Evolutionary conservation across 2,888 invertebrate genomes (phyloP).

Genomic region (Artemia sinica): DNA sequence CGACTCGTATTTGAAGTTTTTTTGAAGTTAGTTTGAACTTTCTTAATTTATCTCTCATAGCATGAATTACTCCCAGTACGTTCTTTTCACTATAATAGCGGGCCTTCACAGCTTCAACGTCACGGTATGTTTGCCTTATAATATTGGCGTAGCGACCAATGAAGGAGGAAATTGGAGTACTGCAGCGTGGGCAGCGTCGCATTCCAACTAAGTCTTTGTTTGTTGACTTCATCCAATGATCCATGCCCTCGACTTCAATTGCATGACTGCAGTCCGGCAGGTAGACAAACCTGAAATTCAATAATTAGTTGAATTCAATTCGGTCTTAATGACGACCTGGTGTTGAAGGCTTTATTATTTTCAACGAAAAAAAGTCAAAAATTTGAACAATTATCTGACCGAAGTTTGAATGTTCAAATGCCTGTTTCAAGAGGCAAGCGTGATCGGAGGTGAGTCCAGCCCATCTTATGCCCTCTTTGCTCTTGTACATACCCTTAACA

Average conservation of each 20-base stretch:
- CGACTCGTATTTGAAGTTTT: no score
- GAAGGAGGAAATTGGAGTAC: conserved; percentile 35
- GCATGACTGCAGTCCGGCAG: conserved; percentile 30
- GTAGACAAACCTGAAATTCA: conserved; percentile 27
- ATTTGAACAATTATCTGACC: no score
- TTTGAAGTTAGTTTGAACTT: no score
- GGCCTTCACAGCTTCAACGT: neutral
- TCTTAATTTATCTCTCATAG: no score
- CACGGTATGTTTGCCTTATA: neutral
- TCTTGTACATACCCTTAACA: no score
- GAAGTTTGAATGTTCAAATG: no score
- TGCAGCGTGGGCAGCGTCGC: conserved; percentile 42
- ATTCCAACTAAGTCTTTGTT: conserved; percentile 28
- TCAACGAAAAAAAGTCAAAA: no score
- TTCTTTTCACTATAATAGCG: neutral
- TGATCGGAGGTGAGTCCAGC: no score
- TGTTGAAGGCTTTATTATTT: no score
- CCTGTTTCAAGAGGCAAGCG: no score
- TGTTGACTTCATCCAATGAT: conserved; percentile 28
- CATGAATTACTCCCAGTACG: neutral
- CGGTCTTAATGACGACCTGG: no score
- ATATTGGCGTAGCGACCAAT: neutral
- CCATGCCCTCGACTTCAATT: conserved; percentile 32
- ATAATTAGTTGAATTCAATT: neutral
- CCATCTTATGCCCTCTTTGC: no score